Percentiles rank a stretch among this genome's conserved stretches.
Conservation (phyloP, 2,113 vertebrate species). For the Pitta sordida region DNA sequence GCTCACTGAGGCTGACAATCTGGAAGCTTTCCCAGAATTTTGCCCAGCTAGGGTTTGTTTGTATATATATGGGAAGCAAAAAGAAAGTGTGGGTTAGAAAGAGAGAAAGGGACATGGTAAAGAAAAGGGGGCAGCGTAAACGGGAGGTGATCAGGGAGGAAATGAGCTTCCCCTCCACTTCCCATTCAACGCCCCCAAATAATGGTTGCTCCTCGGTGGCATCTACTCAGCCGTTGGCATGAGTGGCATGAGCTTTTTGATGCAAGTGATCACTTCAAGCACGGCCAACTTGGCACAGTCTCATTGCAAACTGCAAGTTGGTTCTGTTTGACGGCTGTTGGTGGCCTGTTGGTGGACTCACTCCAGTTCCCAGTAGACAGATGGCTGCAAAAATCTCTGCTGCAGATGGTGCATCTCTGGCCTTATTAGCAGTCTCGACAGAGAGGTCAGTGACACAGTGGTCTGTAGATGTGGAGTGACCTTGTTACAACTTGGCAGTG, state of each 20-base stretch:
- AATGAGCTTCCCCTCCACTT: not conserved
- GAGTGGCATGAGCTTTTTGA: not conserved
- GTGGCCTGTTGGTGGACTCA: slow-evolving; percentile 51
- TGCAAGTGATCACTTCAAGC: not conserved
- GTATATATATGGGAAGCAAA: not conserved
- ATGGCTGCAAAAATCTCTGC: slow-evolving; percentile 35
- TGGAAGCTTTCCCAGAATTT: slow-evolving; percentile 55
- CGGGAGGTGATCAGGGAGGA: not conserved
- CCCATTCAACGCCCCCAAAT: not conserved
- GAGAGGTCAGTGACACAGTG: slow-evolving; percentile 40
- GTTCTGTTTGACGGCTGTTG: slow-evolving; percentile 19
- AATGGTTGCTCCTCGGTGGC: not conserved
- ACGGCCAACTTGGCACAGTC: slow-evolving; percentile 1
- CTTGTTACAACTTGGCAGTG: not conserved
- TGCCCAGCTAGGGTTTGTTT: slow-evolving; percentile 32
- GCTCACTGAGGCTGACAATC: slow-evolving; percentile 30
- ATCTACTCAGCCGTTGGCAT: not conserved
- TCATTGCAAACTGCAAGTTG: not conserved
- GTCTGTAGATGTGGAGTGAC: not conserved
- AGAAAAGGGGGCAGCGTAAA: not conserved
- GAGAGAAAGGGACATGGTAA: not conserved
- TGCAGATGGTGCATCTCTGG: slow-evolving; percentile 47
- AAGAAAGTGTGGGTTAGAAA: not conserved
- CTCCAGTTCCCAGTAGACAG: slow-evolving; percentile 48
- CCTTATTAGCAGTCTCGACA: slow-evolving; percentile 7